phyloP scores from a whole-genome alignment of 1,140 invertebrate genomes.

The Lithobius niger region DNA sequence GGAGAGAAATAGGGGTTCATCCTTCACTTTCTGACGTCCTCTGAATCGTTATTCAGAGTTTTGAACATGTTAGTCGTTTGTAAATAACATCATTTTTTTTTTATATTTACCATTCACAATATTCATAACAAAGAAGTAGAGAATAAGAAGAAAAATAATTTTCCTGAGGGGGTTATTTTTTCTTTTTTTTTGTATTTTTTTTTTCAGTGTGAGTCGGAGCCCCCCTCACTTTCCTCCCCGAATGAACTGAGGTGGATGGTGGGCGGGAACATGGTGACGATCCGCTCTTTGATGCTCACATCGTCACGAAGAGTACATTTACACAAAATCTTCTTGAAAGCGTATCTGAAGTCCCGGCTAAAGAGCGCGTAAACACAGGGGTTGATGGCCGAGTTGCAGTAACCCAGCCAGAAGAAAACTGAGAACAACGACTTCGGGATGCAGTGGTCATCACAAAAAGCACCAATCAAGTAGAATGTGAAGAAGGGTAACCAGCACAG shows the following conservation, averaged over 20 bases:
- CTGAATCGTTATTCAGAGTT: too few relatives aligned
- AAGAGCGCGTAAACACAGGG: conserved; percentile 85
- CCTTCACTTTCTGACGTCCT: too few relatives aligned
- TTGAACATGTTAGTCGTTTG: too few relatives aligned
- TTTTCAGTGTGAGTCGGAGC: conserved; percentile 8
- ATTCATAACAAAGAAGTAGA: too few relatives aligned
- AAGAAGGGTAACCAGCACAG: conserved; percentile 93
- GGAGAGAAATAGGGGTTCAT: too few relatives aligned
- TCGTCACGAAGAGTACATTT: conserved; percentile 39
- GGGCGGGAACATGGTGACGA: conserved; percentile 11
- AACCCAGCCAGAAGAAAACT: conserved; percentile 91
- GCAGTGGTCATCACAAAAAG: conserved; percentile 58
- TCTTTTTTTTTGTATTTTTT: too few relatives aligned
- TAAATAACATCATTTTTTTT: too few relatives aligned
- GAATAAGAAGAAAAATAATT: too few relatives aligned
- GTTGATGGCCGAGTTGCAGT: conserved; percentile 90
- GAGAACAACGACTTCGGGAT: conserved; percentile 70
- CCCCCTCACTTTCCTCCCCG: conserved; percentile 3
- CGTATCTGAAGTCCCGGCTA: conserved; percentile 80
- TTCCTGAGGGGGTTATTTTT: too few relatives aligned
- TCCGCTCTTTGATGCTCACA: conserved; percentile 16
- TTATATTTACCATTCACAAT: too few relatives aligned
- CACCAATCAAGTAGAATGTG: conserved; percentile 73
- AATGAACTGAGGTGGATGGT: not conserved
- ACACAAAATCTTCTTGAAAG: conserved; percentile 82